These are phyloP conservation scores for Mustela erminea DNA, from an alignment of 2,797 vertebrate species.

Conservation along the genomic window DNA sequence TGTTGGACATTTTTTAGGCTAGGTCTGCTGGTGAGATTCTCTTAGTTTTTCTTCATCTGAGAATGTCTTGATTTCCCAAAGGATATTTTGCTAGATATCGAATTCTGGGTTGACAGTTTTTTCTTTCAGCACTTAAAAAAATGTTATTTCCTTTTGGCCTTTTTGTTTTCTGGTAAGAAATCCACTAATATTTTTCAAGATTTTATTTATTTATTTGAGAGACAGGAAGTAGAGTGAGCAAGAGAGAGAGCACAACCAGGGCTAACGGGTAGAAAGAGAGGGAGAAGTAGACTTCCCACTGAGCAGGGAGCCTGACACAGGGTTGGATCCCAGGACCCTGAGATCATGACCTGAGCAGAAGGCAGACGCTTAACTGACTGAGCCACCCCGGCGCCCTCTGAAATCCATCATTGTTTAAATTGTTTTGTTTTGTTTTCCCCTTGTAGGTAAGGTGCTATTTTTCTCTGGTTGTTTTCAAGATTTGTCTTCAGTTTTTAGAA, in stretches of 20 bases:
- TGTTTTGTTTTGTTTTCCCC: background rate
- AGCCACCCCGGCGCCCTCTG: background rate
- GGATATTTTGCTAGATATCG: background rate
- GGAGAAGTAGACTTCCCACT: too few species aligned
- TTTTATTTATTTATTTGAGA: too few species aligned
- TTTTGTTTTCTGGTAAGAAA: background rate
- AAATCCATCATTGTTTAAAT: background rate
- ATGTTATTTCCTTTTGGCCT: background rate
- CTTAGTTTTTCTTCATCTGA: conserved; percentile 7
- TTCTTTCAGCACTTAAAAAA: background rate
- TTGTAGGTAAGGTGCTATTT: background rate
- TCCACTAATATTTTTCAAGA: background rate
- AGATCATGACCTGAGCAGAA: too few species aligned
- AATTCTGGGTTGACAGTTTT: background rate
- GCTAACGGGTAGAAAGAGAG: too few species aligned
- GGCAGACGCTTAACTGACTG: too few species aligned
- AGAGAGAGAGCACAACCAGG: too few species aligned
- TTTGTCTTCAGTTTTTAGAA: background rate
- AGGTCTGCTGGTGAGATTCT: background rate
- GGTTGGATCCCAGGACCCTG: too few species aligned
- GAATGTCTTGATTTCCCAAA: background rate
- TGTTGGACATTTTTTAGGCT: background rate
- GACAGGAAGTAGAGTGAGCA: too few species aligned
- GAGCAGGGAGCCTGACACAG: too few species aligned
- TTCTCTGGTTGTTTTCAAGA: background rate